These are phyloP conservation scores for Oryzias javanicus DNA, from an alignment of 2,113 vertebrate genomes.

Conservation along the genomic window DNA sequence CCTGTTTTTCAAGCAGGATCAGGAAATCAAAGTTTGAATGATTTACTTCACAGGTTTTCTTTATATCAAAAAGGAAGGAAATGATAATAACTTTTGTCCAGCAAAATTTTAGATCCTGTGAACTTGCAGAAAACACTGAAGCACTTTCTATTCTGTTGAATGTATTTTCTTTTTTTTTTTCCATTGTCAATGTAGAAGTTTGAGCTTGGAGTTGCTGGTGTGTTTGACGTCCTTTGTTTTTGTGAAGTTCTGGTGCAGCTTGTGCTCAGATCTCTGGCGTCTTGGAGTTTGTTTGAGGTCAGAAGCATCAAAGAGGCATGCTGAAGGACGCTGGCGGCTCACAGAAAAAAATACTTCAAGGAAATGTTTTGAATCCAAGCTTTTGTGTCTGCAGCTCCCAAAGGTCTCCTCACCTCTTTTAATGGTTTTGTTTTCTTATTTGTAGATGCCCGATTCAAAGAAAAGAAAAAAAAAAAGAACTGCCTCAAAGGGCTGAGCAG, in stretches of 20 bases:
- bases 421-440: neutral
- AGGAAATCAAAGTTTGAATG: too few relatives aligned
- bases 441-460: neutral
- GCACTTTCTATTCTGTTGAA: too few relatives aligned
- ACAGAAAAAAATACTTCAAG: neutral
- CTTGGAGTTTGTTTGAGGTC: neutral
- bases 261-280: neutral
- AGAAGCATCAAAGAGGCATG: slow-evolving; percentile 5
- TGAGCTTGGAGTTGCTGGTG: too few relatives aligned
- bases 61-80: too few relatives aligned
- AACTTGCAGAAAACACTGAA: too few relatives aligned
- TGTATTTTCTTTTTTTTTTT: too few relatives aligned
- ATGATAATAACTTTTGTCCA: too few relatives aligned
- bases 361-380: slow-evolving; percentile 5
- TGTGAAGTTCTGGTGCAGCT: neutral
- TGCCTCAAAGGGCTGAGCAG: neutral
- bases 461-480: too few relatives aligned
- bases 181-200: too few relatives aligned
- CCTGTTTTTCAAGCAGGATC: too few relatives aligned
- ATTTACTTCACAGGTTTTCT: too few relatives aligned
- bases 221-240: neutral
- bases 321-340: neutral
- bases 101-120: too few relatives aligned
- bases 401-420: neutral
- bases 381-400: slow-evolving; percentile 19